Evolutionary conservation across 1,140 invertebrate genomes (phyloP).

Genomic region (Anoplophora glabripennis): DNA sequence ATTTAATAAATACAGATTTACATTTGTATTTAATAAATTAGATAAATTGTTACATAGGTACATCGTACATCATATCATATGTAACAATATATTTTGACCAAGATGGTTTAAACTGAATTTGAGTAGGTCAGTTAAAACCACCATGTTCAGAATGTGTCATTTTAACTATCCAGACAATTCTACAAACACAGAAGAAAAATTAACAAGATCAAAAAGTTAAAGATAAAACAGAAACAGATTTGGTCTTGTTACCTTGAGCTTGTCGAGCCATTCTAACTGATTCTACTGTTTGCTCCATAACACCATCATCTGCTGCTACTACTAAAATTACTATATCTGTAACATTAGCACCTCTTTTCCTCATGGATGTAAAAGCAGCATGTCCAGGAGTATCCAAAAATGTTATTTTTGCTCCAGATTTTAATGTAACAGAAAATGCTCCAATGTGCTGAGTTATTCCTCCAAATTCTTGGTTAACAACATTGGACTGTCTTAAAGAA

Average conservation of each 20-base stretch:
- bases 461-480: slow-evolving; percentile 93
- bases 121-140: no score
- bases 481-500: slow-evolving; percentile 76
- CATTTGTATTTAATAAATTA: no score
- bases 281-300: slow-evolving; percentile 95
- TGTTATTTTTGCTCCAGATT: slow-evolving; percentile 76
- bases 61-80: no score
- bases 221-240: not conserved
- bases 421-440: slow-evolving; percentile 83
- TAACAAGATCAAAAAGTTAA: not conserved
- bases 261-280: slow-evolving; percentile 74
- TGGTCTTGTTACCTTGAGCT: slow-evolving; percentile 59
- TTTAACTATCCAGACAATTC: no score
- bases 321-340: slow-evolving; percentile 97
- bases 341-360: slow-evolving; percentile 82
- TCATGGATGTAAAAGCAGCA: slow-evolving; percentile 92
- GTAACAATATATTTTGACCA: no score
- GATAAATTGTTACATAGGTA: no score
- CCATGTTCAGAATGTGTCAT: no score
- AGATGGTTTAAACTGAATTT: no score
- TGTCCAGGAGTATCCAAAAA: slow-evolving; percentile 99
- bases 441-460: slow-evolving; percentile 99
- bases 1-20: no score
- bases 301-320: slow-evolving; percentile 97
- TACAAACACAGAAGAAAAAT: not conserved